Base-by-base conservation (phyloP, 2,797 vertebrate genomes). In the Catamblyrhynchus diadema region DNA sequence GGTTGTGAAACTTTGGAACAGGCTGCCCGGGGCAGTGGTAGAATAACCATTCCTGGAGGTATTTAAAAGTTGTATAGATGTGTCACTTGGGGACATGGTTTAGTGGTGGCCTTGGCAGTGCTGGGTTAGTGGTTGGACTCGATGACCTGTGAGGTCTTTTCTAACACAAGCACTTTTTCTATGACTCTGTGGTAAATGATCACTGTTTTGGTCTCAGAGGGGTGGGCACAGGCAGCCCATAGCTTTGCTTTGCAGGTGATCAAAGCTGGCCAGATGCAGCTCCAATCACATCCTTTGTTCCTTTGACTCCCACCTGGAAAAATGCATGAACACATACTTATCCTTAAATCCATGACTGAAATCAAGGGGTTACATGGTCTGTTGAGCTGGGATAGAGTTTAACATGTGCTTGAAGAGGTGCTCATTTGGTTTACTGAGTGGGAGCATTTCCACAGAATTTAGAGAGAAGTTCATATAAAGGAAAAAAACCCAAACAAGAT, bases 141-240 rank as follows among this genome's bases (percentile, higher is more conserved):
- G 0, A 28, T 28, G 16, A 47, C 35, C 19, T 42, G 33, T 57
- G 44, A 19, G 16, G 16, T 37, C 19, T 81, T 75, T 59, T 81
- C 32, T 14, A 22, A 30, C 12, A 33, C 23, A 81, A 64, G 42
- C 2, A 2, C 9, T 64, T 64, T 8, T 37, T 77, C 57, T 25
- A 0, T 33, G 10, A n/a, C 48, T 64, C 50, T 47, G 14, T 53
- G 27, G 35, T n/a, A 75, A 83, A 59, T 44, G 2, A 33, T 77
- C 51, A 54, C 27, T 70, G 12, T 67, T 64, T 73, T 10, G 1
- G 16, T 48, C 37, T 87, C 71, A 71, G 42, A 62, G 22, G 12
- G 4, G 3, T 47, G 48, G 30, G 25, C 1, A 2, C 32, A 70
- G 62, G 28, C 39, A 72, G 14, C 10, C 15, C 9, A 42, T 0